Conservation (phyloP, 2,113 vertebrate species). For the Hydrolagus affinis region DNA sequence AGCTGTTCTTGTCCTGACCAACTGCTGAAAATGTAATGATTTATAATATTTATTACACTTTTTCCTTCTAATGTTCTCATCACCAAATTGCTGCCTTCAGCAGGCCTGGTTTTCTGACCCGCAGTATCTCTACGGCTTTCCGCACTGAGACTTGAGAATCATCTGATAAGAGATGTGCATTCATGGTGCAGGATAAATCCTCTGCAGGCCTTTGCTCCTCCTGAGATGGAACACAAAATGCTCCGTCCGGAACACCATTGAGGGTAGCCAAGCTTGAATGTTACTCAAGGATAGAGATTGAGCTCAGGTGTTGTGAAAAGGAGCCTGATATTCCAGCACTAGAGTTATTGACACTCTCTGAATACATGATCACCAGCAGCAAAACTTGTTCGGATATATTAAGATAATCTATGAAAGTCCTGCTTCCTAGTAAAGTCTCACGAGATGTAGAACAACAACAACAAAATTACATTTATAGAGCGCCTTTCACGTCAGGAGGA, state of each 20-base stretch:
- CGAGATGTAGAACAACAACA: too few species aligned
- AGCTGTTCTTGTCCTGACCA: neutral
- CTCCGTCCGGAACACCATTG: too few species aligned
- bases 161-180: neutral
- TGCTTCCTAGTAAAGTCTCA: neutral
- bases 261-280: neutral
- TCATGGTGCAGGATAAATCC: neutral
- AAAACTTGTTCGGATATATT: neutral
- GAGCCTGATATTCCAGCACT: neutral
- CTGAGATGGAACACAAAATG: neutral
- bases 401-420: neutral
- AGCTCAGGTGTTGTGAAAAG: neutral
- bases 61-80: neutral
- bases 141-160: neutral
- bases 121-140: too few species aligned
- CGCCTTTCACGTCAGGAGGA: too few species aligned
- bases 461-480: too few species aligned
- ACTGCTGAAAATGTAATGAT: neutral
- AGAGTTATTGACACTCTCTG: neutral
- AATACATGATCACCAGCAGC: neutral
- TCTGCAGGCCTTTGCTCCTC: neutral
- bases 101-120: neutral
- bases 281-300: neutral
- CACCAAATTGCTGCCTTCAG: neutral
- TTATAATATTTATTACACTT: neutral